Percentiles rank a stretch among this genome's conserved stretches.
These are phyloP conservation scores for Notothenia coriiceps DNA, from an alignment of 2,113 vertebrate species.

Conservation along the genomic window DNA sequence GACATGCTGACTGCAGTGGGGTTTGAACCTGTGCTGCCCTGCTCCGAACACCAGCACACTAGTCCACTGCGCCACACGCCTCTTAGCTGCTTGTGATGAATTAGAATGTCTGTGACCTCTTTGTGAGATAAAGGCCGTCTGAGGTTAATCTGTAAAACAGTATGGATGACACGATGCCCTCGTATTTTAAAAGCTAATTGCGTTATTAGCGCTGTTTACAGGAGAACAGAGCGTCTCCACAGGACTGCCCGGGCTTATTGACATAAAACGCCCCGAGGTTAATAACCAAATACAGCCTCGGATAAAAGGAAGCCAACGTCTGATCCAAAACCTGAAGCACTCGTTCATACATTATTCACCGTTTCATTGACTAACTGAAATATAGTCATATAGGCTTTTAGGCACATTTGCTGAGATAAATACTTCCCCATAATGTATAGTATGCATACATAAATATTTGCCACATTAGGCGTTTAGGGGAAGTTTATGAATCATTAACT, in stretches of 20 bases:
- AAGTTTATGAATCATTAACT: not conserved
- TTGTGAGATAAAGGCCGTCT: not conserved
- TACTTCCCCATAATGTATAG: not conserved
- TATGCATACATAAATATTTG: not conserved
- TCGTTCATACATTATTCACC: not conserved
- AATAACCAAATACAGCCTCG: not conserved
- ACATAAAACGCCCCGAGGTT: slow-evolving; percentile 2
- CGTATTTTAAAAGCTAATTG: slow-evolving; percentile 4
- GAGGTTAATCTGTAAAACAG: not conserved
- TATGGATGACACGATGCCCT: not conserved
- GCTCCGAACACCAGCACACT: too few species aligned
- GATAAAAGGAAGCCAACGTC: not conserved
- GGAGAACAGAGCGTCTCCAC: not conserved
- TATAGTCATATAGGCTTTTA: not conserved
- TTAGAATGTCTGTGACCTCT: slow-evolving; percentile 6
- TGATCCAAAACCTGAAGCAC: not conserved
- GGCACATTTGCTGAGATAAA: not conserved
- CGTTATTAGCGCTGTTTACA: not conserved
- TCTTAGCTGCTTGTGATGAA: not conserved
- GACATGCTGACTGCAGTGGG: too few species aligned
- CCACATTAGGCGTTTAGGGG: not conserved
- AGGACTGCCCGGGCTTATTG: not conserved
- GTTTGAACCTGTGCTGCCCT: too few species aligned
- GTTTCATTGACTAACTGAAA: not conserved
- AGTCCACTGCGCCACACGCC: too few species aligned